A percentile compares a stretch with the other conserved stretches of the same genome.
Evolutionary conservation across 2,888 invertebrate genomes (phyloP).

Genomic region (Polyploca ridens): DNA sequence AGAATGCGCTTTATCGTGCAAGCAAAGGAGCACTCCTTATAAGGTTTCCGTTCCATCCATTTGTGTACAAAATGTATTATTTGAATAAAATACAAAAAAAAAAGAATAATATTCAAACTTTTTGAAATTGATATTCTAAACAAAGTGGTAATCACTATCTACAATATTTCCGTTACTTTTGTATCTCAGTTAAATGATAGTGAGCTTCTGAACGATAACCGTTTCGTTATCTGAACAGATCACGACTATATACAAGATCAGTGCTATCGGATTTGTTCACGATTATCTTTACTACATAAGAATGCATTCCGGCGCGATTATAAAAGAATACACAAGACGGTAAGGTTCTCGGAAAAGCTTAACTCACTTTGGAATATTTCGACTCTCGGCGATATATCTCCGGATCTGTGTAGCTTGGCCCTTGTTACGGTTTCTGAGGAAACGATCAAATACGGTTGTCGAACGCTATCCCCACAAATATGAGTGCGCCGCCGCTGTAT

Average conservation of each 20-base stretch:
- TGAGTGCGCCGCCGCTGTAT: not conserved
- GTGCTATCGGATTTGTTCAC: not conserved
- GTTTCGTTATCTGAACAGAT: not conserved
- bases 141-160: no score
- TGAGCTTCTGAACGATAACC: not conserved
- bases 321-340: conserved; percentile 47
- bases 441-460: conserved; percentile 8
- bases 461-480: not conserved
- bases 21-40: no score
- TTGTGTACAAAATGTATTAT: no score
- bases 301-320: conserved; percentile 36
- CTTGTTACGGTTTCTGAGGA: conserved; percentile 11
- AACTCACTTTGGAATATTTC: conserved; percentile 45
- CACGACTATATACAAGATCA: not conserved
- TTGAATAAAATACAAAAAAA: no score
- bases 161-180: no score
- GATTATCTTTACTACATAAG: not conserved
- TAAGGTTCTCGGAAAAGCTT: conserved; percentile 59
- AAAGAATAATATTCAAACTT: no score
- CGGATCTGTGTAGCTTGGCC: conserved; percentile 29
- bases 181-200: no score
- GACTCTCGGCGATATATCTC: conserved; percentile 41
- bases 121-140: no score
- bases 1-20: no score
- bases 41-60: no score